phyloP scores from a whole-genome alignment of 2,797 vertebrate species.

The Dallia pectoralis region DNA sequence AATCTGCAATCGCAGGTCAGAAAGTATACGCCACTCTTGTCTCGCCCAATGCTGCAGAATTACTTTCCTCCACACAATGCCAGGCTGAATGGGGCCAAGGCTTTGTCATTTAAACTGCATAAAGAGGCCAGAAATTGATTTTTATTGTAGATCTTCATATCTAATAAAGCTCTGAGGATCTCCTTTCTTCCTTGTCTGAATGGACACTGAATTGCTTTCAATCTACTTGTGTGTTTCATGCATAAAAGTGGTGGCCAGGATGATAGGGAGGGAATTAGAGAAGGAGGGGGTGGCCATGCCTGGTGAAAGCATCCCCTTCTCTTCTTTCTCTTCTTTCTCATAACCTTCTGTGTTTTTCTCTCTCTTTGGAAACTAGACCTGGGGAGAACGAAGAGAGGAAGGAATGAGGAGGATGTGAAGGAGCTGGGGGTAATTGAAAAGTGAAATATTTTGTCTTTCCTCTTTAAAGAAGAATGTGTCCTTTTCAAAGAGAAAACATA shows the following conservation, averaged over 20 bases:
- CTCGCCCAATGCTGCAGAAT: slow-evolving; percentile 92
- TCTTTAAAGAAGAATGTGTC: slow-evolving; percentile 66
- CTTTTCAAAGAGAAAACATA: slow-evolving; percentile 70
- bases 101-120: slow-evolving; percentile 99
- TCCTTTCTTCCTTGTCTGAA: slow-evolving; percentile 99
- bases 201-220: slow-evolving; percentile 99
- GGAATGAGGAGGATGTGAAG: slow-evolving; percentile 72
- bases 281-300: slow-evolving; percentile 59
- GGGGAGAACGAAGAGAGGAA: slow-evolving; percentile 69
- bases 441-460: slow-evolving; percentile 71
- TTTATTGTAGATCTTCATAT: slow-evolving; percentile 99
- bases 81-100: slow-evolving; percentile 91
- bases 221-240: slow-evolving; percentile 99
- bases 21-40: slow-evolving; percentile 89
- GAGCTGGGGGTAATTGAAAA: slow-evolving; percentile 80
- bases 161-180: slow-evolving; percentile 99
- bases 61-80: slow-evolving; percentile 98
- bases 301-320: slow-evolving; percentile 61
- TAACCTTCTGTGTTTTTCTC: slow-evolving; percentile 57
- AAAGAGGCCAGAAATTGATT: slow-evolving; percentile 99
- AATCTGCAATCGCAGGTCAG: slow-evolving; percentile 98
- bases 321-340: slow-evolving; percentile 13
- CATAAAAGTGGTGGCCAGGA: slow-evolving; percentile 88
- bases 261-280: slow-evolving; percentile 71
- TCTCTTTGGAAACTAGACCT: slow-evolving; percentile 79